Percentiles rank a stretch among this genome's conserved stretches.
Evolutionary conservation across 2,888 invertebrate species (phyloP).

Genomic region (Gymnoscelis rufifasciata): DNA sequence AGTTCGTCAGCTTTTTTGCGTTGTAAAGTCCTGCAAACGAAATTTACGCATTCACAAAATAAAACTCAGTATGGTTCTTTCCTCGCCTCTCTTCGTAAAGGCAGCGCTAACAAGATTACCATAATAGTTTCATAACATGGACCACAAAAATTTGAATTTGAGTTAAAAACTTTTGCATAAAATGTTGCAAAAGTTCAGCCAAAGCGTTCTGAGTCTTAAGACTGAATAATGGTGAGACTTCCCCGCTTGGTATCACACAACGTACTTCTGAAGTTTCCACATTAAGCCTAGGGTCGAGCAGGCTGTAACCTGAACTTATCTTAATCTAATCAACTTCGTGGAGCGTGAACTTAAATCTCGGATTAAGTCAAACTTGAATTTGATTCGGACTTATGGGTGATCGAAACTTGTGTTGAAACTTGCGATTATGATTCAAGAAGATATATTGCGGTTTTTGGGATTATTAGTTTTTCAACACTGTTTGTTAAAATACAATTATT

Average conservation of each 20-base stretch:
- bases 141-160: background rate
- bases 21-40: too few species aligned
- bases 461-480: too few species aligned
- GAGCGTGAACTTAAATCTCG: conserved; percentile 18
- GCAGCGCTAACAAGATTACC: background rate
- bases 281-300: conserved; percentile 20
- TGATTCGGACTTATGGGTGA: background rate
- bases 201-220: too few species aligned
- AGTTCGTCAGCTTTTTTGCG: too few species aligned
- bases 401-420: too few species aligned
- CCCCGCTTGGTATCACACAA: conserved; percentile 14
- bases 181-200: conserved; percentile 3
- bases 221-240: too few species aligned
- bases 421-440: too few species aligned
- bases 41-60: too few species aligned
- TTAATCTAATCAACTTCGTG: conserved; percentile 27
- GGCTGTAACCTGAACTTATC: conserved; percentile 27
- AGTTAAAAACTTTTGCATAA: conserved; percentile 9
- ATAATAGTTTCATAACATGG: background rate
- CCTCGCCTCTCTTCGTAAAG: too few species aligned
- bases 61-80: too few species aligned
- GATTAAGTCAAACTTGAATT: conserved; percentile 21
- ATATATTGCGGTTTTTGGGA: too few species aligned
- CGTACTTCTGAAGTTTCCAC: conserved; percentile 21
- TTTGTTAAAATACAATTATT: too few species aligned